Conservation (phyloP, 2,113 vertebrate genomes). For the Clarias macrocephalus region DNA sequence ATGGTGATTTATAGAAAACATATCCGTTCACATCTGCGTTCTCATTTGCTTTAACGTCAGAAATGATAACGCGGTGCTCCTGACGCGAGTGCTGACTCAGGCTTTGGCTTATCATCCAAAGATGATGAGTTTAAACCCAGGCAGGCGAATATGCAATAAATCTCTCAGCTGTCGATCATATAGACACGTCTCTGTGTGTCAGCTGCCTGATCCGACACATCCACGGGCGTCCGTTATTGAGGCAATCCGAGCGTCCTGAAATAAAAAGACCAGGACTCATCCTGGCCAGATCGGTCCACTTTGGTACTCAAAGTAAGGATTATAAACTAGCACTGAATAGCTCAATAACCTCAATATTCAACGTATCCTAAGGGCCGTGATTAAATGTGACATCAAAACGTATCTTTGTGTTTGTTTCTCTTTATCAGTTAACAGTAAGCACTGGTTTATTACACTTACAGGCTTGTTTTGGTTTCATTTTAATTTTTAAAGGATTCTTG, state of each 20-base stretch:
- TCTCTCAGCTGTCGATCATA: not conserved
- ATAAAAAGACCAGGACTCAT: not conserved
- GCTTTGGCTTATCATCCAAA: not conserved
- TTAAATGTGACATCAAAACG: not conserved
- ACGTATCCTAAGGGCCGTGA: not conserved
- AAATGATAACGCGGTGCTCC: not conserved
- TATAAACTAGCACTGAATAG: not conserved
- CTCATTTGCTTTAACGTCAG: not conserved
- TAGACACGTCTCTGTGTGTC: not conserved
- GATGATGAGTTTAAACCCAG: not conserved
- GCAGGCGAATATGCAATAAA: not conserved
- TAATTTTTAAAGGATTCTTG: no score
- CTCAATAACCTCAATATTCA: not conserved
- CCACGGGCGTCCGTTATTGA: not conserved
- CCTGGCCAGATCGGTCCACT: not conserved
- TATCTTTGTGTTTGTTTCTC: not conserved
- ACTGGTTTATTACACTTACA: not conserved
- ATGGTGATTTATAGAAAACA: conserved; percentile 23
- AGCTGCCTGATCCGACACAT: not conserved
- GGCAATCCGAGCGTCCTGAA: not conserved
- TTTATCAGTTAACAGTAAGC: not conserved
- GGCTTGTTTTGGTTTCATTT: no score
- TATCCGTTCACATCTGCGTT: not conserved
- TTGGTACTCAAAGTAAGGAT: not conserved
- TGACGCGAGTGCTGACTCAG: not conserved